Evolutionary conservation across 2,888 invertebrate species (phyloP), one percentile per base, ranked within the genome.

Genomic region (Norana najaformis): DNA sequence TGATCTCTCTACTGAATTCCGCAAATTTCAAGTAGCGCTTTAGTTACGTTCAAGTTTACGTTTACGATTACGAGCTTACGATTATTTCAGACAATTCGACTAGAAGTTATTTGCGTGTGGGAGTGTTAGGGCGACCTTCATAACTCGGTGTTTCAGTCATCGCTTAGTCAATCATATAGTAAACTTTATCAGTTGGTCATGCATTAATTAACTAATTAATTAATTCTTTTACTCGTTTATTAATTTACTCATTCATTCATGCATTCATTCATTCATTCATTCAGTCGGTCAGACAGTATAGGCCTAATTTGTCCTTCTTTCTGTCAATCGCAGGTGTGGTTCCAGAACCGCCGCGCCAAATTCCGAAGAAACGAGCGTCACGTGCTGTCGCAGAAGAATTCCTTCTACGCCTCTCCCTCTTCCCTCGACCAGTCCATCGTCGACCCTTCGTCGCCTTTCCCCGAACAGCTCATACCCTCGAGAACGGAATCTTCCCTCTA

Each of bases 281-380:
- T 47, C 5, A 23, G 47, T 11, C 5, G 23, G 47, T 47, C 47
- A 47, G 20, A 47, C 23, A 47, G 69, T 69, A 5, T 5, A n/a
- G n/a, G n/a, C 2, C 11, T 69, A n/a, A 1, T n/a, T n/a, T 69
- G n/a, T 69, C 69, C 69, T n/a, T 69, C n/a, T 69, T 69, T 69
- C 69, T 69, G 69, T 69, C 69, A 30, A 92, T 93, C 94, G 4
- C 95, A 98, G 97, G 97, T 98, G 14, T 98, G 98, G 98, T 98
- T 98, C 94, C 98, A 98, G 96, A 98, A 98, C 94, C 96, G 98
- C 91, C 96, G 98, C 91, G 98, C 98, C 0, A 98, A 98, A 95
- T 98, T 98, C 94, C 96, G 98, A 38, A 96, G 98, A 90, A 98
- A 98, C 95, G 98, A 98, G 95, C 95, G 97, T 1, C 85, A 85